phyloP scores from a whole-genome alignment of 2,113 vertebrate genomes.

The Fulmarus glacialis region DNA sequence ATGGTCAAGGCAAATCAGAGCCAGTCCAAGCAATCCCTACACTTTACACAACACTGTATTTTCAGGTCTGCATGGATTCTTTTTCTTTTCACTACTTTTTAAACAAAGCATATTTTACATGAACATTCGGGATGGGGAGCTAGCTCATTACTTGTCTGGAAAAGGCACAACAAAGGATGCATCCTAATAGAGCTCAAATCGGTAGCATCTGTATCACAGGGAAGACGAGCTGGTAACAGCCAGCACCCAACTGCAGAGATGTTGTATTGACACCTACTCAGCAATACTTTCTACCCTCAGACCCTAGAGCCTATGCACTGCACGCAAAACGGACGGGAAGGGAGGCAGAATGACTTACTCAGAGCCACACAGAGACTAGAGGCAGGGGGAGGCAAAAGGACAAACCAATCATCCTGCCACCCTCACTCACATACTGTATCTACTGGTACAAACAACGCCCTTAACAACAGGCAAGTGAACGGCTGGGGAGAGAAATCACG shows the following conservation, averaged over 20 bases:
- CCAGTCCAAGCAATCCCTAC: background rate
- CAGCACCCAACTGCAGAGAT: background rate
- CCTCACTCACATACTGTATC: rapidly evolving
- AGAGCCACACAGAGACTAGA: background rate
- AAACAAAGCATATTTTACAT: background rate
- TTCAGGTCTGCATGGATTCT: background rate
- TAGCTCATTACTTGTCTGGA: background rate
- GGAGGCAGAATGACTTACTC: background rate
- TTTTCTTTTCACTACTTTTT: background rate
- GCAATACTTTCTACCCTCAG: background rate
- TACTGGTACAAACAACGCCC: background rate
- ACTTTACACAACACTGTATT: background rate
- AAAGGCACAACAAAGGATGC: background rate
- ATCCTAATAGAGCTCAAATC: rapidly evolving
- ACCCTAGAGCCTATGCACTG: background rate
- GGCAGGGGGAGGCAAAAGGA: background rate
- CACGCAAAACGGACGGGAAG: rapidly evolving
- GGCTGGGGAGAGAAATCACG: background rate
- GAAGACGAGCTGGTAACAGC: background rate
- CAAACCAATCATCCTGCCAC: background rate
- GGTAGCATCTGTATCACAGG: background rate
- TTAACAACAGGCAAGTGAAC: background rate
- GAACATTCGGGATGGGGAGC: background rate
- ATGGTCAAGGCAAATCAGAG: background rate
- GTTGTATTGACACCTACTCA: background rate